Evolutionary conservation across 2,113 vertebrate genomes (phyloP), one percentile per base, ranked within the genome.

Genomic region (Odontophorus gujanensis): DNA sequence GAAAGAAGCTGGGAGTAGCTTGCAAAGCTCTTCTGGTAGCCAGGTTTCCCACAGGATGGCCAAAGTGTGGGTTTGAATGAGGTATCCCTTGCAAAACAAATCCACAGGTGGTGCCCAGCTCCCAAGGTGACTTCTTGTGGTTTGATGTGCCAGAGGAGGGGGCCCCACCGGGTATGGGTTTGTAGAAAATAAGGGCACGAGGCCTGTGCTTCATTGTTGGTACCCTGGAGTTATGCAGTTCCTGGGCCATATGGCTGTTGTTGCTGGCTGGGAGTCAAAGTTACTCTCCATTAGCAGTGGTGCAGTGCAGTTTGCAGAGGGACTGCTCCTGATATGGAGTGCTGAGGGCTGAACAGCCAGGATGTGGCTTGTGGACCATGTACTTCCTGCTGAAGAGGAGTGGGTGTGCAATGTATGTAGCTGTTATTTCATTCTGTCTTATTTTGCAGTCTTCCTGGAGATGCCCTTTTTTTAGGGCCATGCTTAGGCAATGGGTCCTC

Each of bases 331-430:
- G 2, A 73, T 79, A 81, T 69, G 55, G 24, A 81, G 2, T 0
- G 1, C 45, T 75, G 32, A 79, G 38, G 22, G 18, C 58, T 84
- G 61, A 91, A 90, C 2, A 5, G 32, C 76, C 87, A 86, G 94
- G 80, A 78, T 96, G 77, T 95, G 92, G 90, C 43, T 90, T 91
- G 50, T 76, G 90, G 62, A 81, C 65, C 11, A 3, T 16, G 50
- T 88, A 36, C 61, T 85, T 87, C 89, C 88, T 76, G 62, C 45
- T 65, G 51, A 78, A 40, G 38, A 55, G 36, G 25, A 94, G 57
- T 67, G 68, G 57, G 26, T 58, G 58, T 89, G 65, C n/a, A 78
- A 7, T 5, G 14, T 84, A 47, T 5, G 14, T 84, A 47, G 51
- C 42, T 85, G 73, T 87, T 89, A 21, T 59, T 87, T 26, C 21